Percentiles rank a stretch among this genome's conserved stretches.
Conservation (phyloP, 2,797 vertebrate species). For the Somateria mollissima region DNA sequence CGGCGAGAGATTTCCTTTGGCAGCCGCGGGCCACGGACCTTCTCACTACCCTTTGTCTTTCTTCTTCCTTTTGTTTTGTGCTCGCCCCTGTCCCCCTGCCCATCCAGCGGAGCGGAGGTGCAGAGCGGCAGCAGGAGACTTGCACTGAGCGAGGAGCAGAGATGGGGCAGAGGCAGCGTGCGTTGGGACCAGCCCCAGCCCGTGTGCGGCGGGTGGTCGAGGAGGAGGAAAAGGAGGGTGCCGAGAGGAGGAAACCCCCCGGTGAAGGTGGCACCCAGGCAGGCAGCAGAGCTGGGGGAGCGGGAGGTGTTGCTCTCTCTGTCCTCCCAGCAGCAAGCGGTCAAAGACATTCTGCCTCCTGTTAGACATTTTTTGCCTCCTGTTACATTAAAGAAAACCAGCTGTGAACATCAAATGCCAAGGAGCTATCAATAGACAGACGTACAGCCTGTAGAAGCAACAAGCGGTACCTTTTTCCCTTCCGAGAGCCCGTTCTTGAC, state of each 20-base stretch:
- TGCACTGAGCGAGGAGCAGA: conserved; percentile 54
- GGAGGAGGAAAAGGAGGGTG: background rate
- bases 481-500: background rate
- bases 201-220: rapidly evolving
- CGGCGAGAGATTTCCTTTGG: conserved; percentile 37
- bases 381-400: background rate
- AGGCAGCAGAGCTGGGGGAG: background rate
- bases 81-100: background rate
- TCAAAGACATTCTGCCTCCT: background rate
- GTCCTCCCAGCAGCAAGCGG: background rate
- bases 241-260: background rate
- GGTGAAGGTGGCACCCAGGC: background rate
- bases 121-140: conserved; percentile 61
- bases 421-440: conserved; percentile 45
- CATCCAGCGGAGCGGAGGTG: conserved; percentile 68
- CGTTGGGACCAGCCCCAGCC: conserved; percentile 7
- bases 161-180: background rate
- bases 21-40: conserved; percentile 49
- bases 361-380: background rate
- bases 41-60: conserved; percentile 67
- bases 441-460: conserved; percentile 51
- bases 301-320: background rate
- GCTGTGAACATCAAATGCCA: conserved; percentile 34
- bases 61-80: conserved; percentile 60
- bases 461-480: background rate